phyloP scores from a whole-genome alignment of 2,797 vertebrate genomes.

The Malacoctenus gilli region DNA sequence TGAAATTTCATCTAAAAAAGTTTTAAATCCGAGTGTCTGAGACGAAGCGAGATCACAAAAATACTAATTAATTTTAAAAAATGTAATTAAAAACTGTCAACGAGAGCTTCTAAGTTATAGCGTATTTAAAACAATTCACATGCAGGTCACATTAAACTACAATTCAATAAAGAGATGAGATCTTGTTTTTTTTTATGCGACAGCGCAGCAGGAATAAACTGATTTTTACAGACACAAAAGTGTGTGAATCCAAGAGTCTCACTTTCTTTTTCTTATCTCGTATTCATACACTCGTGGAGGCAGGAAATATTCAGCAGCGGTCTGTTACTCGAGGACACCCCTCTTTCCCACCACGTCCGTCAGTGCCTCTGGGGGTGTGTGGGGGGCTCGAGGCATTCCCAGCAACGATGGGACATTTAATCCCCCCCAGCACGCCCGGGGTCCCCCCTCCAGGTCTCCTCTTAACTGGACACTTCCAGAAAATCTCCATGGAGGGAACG shows the following conservation, averaged over 20 bases:
- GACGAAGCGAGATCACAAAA: no score
- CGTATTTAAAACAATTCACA: no score
- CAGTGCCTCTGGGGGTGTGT: constrained; percentile 17
- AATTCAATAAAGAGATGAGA: no score
- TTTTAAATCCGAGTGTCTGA: no score
- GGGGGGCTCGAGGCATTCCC: constrained; percentile 20
- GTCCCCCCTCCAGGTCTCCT: constrained; percentile 34
- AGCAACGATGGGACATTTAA: constrained; percentile 32
- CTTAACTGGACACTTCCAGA: constrained; percentile 18
- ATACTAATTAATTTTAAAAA: no score
- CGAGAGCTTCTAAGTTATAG: no score
- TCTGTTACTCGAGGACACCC: background rate
- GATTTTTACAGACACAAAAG: no score
- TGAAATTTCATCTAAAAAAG: no score
- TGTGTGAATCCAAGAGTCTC: background rate
- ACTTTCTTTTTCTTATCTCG: background rate
- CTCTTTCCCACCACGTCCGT: constrained; percentile 9
- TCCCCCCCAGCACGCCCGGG: constrained; percentile 27
- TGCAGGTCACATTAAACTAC: no score
- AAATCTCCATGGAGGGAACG: background rate
- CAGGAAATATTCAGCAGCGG: constrained; percentile 30
- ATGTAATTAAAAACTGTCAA: no score
- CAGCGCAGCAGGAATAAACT: no score
- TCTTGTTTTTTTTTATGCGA: no score
- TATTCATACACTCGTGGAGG: constrained; percentile 5